Percentiles rank a stretch among this genome's conserved stretches.
Conservation (phyloP, 2,113 vertebrate genomes). For the Cyprinodon tularosa region DNA sequence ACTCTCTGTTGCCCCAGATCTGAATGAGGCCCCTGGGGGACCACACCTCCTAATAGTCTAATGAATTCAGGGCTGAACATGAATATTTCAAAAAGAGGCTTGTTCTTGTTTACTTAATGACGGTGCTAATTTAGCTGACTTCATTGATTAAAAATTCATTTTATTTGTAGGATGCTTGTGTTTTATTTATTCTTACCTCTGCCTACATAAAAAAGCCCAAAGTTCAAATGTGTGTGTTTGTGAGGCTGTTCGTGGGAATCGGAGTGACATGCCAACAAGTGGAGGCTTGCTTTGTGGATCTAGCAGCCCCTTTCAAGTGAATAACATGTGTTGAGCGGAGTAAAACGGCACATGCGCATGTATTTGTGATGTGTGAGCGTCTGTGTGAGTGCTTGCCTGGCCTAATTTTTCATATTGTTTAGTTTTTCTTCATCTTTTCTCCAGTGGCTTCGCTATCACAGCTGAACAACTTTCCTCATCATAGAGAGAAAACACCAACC, state of each 20-base stretch:
- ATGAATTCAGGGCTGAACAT: slow-evolving; percentile 65
- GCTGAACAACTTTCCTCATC: slow-evolving; percentile 68
- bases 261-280: slow-evolving; percentile 30
- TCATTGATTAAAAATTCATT: slow-evolving; percentile 77
- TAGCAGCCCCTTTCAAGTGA: slow-evolving; percentile 27
- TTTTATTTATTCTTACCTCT: slow-evolving; percentile 57
- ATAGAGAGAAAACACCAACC: slow-evolving; percentile 48
- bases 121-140: slow-evolving; percentile 70
- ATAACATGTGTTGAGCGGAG: slow-evolving; percentile 15
- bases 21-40: slow-evolving; percentile 53
- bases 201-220: slow-evolving; percentile 40
- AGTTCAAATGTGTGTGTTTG: slow-evolving; percentile 15
- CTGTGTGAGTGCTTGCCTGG: slow-evolving; percentile 55
- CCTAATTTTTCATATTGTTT: slow-evolving; percentile 76
- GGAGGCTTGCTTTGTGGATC: slow-evolving; percentile 40
- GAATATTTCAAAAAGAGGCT: slow-evolving; percentile 73
- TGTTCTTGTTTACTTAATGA: slow-evolving; percentile 78
- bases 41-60: slow-evolving; percentile 47
- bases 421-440: slow-evolving; percentile 65
- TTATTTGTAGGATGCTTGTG: slow-evolving; percentile 72
- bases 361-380: slow-evolving; percentile 26
- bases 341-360: slow-evolving; percentile 16
- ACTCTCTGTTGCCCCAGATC: slow-evolving; percentile 65
- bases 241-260: slow-evolving; percentile 8
- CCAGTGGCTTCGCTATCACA: slow-evolving; percentile 72